Base-by-base conservation (phyloP, 2,113 vertebrate species). In the Phyllostomus hastatus region DNA sequence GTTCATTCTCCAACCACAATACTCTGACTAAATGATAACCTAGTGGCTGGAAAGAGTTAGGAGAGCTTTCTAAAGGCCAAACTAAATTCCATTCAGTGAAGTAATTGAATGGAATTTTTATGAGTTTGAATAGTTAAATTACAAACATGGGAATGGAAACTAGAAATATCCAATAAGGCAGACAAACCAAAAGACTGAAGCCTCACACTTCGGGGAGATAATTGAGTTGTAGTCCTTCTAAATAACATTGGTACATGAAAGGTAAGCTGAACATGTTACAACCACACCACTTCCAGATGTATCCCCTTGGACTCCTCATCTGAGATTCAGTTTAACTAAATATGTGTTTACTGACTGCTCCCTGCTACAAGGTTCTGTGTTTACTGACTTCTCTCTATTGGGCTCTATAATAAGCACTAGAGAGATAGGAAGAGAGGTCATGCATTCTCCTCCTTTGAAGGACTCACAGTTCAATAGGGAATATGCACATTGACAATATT, bases 41-140 rank as follows among this genome's bases (percentile, higher is more conserved):
- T 70, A 93, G 41, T 54, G 20, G 57, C 38, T 81, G 83, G 75
- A 95, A 94, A 88, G 88, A 82, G 16, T 70, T 69, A 67, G 43
- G 57, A 43, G 22, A 26, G 2, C 46, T 88, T 79, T 54, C 46
- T 67, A n/a, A 84, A 76, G 5, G 46, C 35, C 87, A 90, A 72
- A 81, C 46, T 50, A 69, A 95, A 95, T 92, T 95, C 66, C 61
- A 31, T 54, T 82, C 41, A 85, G 54, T 54, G 54, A 90, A 94
- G 66, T 52, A 88, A 95, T 2, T 70, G 61, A 76, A 78, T 22
- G 2, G 14, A 46, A 41, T 72, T 59, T 91, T 90, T 82, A 78
- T 79, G 22, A 67, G 35, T 59, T 73, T 88, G 50, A 76, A 67
- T 67, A n/a, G 22, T 89, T 80, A 94, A 48, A 33, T 57, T 35